A percentile compares a stretch with the other conserved stretches of the same genome.
Evolutionary conservation across 2,113 vertebrate genomes (phyloP).

Genomic region (Brienomyrus brachyistius): DNA sequence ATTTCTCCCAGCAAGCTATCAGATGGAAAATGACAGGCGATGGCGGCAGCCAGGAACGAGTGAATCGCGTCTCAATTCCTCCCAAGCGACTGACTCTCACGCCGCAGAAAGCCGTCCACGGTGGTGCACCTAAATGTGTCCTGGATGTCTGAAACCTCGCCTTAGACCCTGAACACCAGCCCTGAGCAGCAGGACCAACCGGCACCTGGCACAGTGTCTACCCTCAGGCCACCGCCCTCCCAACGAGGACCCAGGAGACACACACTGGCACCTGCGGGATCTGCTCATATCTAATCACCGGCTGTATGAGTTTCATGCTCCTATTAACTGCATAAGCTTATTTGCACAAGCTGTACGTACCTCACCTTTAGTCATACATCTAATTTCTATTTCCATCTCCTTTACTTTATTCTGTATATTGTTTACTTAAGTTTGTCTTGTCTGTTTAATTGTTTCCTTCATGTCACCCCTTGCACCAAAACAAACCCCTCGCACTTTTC

Average conservation of each 20-base stretch:
- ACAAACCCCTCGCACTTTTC: neutral
- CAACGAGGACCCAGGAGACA: neutral
- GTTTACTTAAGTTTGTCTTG: neutral
- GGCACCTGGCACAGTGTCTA: neutral
- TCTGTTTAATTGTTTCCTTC: neutral
- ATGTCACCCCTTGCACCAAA: neutral
- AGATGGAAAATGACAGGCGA: conserved; percentile 20
- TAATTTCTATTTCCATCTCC: neutral
- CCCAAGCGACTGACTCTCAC: conserved; percentile 21
- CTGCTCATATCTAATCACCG: no score
- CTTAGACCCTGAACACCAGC: conserved; percentile 17
- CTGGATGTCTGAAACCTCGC: conserved; percentile 1
- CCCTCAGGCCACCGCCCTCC: neutral
- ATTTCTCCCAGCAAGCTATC: conserved; percentile 21
- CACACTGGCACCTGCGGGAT: neutral
- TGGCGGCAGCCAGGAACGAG: conserved; percentile 25
- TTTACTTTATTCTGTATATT: neutral
- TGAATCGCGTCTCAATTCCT: conserved; percentile 29
- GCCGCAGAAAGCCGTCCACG: neutral
- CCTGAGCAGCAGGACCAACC: neutral
- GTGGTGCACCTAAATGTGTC: neutral
- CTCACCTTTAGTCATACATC: neutral
- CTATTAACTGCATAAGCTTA: neutral
- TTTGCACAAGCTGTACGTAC: neutral
- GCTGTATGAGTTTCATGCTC: neutral